phyloP scores from a whole-genome alignment of 1,140 invertebrate species.

The Planococcus citri region DNA sequence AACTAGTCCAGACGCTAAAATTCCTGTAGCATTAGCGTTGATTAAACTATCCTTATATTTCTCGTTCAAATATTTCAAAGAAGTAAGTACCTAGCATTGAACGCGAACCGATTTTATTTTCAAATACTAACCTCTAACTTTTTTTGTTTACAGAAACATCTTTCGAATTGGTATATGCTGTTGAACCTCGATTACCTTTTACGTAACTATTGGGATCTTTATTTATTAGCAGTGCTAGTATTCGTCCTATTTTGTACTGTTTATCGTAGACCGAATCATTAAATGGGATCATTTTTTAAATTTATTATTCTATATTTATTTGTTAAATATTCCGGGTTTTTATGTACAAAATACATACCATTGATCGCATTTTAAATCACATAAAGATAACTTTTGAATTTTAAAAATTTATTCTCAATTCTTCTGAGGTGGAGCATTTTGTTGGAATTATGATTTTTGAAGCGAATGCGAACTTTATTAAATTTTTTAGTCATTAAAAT shows the following conservation, averaged over 20 bases:
- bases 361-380: no score
- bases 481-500: no score
- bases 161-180: conserved; percentile 37
- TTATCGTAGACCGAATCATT: conserved; percentile 6
- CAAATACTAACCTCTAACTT: no score
- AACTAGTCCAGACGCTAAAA: conserved; percentile 81
- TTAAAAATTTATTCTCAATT: no score
- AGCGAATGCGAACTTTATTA: no score
- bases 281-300: not conserved
- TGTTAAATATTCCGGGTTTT: no score
- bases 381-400: no score
- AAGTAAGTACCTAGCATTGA: conserved; percentile 39
- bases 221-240: conserved; percentile 70
- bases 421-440: no score
- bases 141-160: conserved; percentile 3
- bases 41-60: conserved; percentile 75
- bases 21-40: conserved; percentile 86
- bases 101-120: no score
- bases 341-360: no score
- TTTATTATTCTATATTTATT: no score
- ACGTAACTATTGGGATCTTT: conserved; percentile 86
- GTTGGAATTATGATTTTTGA: no score
- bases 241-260: conserved; percentile 43
- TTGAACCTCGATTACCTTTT: conserved; percentile 54
- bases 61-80: conserved; percentile 54